Conservation (phyloP, 2,113 vertebrate genomes). For the Melanerpes aurifrons region DNA sequence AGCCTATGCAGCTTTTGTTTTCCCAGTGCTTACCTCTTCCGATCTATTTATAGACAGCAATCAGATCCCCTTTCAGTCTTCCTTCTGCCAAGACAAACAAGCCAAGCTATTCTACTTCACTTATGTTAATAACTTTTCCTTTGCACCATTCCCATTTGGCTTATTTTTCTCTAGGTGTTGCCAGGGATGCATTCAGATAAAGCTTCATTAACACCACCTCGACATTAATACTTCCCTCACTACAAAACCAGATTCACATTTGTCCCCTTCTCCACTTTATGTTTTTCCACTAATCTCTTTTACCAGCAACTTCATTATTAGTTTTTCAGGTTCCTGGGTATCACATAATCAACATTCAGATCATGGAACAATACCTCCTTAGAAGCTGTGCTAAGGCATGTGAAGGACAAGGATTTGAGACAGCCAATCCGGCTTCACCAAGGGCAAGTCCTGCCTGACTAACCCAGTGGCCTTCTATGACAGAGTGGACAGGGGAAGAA, state of each 20-base stretch:
- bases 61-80: conserved; percentile 23
- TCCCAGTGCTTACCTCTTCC: not conserved
- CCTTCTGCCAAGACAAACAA: conserved; percentile 44
- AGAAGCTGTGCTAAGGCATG: not conserved
- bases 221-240: not conserved
- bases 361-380: not conserved
- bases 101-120: not conserved
- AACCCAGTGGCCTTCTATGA: fast-evolving
- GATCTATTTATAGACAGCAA: conserved; percentile 26
- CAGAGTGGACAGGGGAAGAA: not conserved
- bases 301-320: not conserved
- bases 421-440: not conserved
- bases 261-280: not conserved
- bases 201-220: not conserved
- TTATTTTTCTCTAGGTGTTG: not conserved
- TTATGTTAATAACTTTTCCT: not conserved
- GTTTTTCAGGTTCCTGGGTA: not conserved
- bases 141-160: not conserved
- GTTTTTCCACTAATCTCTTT: not conserved
- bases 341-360: not conserved
- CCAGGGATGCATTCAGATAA: not conserved
- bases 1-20: not conserved
- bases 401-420: not conserved
- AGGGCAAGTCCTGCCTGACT: not conserved
- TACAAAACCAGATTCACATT: not conserved